Conservation (phyloP, 1,140 invertebrate genomes). For the Sipha flava region DNA sequence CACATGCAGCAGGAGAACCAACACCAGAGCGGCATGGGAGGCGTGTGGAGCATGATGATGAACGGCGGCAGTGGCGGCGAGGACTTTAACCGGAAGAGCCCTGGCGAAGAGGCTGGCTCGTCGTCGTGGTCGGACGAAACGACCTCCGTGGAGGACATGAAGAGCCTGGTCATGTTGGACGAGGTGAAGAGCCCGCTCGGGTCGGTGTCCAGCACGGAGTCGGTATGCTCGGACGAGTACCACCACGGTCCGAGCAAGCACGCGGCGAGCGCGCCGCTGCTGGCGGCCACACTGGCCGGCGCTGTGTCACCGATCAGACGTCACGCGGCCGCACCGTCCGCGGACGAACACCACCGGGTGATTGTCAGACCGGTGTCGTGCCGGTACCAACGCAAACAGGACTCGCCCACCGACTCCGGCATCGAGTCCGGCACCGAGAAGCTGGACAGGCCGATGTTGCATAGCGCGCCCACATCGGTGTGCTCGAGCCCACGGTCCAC, state of each 20-base stretch:
- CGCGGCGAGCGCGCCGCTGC: constrained; percentile 56
- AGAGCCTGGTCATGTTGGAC: constrained; percentile 64
- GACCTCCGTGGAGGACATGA: constrained; percentile 53
- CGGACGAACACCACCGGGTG: constrained; percentile 51
- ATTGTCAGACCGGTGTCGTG: constrained; percentile 33
- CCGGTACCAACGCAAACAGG: constrained; percentile 56
- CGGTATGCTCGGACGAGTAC: constrained; percentile 57
- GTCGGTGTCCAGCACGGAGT: constrained; percentile 76
- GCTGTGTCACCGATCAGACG: constrained; percentile 54
- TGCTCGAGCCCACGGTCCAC: constrained; percentile 80
- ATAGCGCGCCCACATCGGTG: constrained; percentile 62
- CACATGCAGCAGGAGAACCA: constrained; percentile 26
- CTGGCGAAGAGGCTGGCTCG: constrained; percentile 45
- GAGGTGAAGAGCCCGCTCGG: constrained; percentile 74
- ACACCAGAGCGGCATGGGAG: constrained; percentile 47
- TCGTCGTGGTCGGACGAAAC: constrained; percentile 59
- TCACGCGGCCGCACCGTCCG: constrained; percentile 60
- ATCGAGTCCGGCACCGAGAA: constrained; percentile 88
- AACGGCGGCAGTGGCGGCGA: constrained; percentile 34
- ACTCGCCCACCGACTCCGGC: constrained; percentile 83
- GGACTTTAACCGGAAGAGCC: constrained; percentile 48
- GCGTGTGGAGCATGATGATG: constrained; percentile 41
- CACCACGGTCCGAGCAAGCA: constrained; percentile 45
- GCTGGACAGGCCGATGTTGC: constrained; percentile 55
- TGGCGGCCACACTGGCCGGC: constrained; percentile 68